A percentile compares a stretch with the other conserved stretches of the same genome.
These are phyloP conservation scores for Lamellibrachia luymesi DNA, from an alignment of 1,140 invertebrate species.

Conservation along the genomic window DNA sequence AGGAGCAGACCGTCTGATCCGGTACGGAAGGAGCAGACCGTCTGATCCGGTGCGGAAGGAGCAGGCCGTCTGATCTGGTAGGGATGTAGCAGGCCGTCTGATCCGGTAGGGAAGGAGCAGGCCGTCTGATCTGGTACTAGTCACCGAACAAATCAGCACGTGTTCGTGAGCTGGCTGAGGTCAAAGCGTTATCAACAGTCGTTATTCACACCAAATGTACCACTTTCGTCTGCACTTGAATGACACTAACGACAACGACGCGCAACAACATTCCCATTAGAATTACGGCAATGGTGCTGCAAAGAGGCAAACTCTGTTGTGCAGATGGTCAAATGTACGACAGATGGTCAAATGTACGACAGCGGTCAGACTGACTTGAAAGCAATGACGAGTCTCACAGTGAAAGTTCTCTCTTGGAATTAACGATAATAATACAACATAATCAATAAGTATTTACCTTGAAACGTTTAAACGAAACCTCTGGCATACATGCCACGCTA, in stretches of 20 bases:
- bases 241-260: not conserved
- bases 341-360: not conserved
- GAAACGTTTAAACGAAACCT: not conserved
- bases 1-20: too few species aligned
- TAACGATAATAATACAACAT: too few species aligned
- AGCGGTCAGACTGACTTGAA: not conserved
- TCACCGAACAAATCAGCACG: not conserved
- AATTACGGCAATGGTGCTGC: not conserved
- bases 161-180: not conserved
- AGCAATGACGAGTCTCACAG: not conserved
- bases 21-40: too few species aligned
- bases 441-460: too few species aligned
- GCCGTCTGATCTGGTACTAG: not conserved
- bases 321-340: not conserved
- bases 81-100: too few species aligned
- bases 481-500: not conserved
- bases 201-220: not conserved
- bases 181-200: not conserved
- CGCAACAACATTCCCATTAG: not conserved
- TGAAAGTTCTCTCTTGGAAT: not conserved
- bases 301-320: not conserved
- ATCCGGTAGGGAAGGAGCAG: too few species aligned
- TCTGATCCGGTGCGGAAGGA: too few species aligned
- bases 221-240: not conserved
- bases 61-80: too few species aligned